Percentiles rank a stretch among this genome's conserved stretches.
These are phyloP conservation scores for Boleophthalmus pectinirostris DNA, from an alignment of 2,113 vertebrate genomes.

Conservation along the genomic window DNA sequence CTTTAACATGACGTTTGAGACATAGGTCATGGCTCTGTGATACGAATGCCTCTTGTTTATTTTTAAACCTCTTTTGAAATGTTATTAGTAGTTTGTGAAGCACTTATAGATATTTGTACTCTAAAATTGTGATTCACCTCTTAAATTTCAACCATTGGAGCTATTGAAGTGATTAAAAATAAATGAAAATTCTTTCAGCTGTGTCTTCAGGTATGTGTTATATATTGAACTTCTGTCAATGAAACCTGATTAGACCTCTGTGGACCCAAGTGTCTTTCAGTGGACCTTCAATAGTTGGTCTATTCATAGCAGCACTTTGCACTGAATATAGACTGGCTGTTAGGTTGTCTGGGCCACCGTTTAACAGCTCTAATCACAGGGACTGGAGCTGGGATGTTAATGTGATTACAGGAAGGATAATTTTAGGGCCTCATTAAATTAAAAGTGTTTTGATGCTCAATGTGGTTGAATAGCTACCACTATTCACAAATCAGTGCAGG, in stretches of 20 bases:
- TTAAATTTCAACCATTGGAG: too few species aligned
- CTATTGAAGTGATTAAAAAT: too few species aligned
- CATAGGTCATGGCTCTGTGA: too few species aligned
- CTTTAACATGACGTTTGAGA: too few species aligned
- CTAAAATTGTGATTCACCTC: too few species aligned
- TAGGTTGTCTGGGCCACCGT: conserved; percentile 55
- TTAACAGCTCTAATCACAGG: conserved; percentile 50
- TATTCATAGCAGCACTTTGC: conserved; percentile 67
- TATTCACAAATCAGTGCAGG: background rate
- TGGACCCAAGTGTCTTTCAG: conserved; percentile 43
- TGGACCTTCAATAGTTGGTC: conserved; percentile 42
- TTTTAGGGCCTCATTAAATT: conserved; percentile 47
- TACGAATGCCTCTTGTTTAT: too few species aligned
- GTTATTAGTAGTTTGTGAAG: too few species aligned
- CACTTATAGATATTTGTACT: too few species aligned
- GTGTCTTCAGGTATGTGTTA: background rate
- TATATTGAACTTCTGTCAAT: conserved; percentile 21
- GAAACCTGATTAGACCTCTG: conserved; percentile 31
- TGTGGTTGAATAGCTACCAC: conserved; percentile 1
- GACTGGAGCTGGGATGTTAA: conserved; percentile 40
- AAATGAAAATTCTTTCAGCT: background rate
- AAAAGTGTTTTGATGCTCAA: conserved; percentile 34
- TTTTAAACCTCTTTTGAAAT: too few species aligned
- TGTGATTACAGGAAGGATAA: conserved; percentile 44
- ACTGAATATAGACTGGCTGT: conserved; percentile 64